Percentiles rank a stretch among this genome's conserved stretches.
Evolutionary conservation across 2,113 vertebrate species (phyloP).

Genomic region (Oxyruncus cristatus): DNA sequence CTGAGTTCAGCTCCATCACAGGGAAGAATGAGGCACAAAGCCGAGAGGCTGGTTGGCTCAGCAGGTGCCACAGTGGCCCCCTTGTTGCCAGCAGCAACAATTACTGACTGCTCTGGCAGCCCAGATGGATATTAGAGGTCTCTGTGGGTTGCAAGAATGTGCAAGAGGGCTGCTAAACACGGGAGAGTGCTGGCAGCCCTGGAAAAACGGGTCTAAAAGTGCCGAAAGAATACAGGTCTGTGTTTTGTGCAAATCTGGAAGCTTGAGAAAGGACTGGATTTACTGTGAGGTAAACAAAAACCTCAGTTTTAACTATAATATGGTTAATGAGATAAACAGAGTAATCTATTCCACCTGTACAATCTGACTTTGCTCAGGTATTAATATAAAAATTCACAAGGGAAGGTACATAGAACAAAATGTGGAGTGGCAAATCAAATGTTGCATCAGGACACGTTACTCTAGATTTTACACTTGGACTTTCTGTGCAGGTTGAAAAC

Average conservation of each 20-base stretch:
- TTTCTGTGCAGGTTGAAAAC: not conserved
- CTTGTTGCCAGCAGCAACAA: constrained; percentile 21
- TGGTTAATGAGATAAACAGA: too few relatives aligned
- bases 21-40: not conserved
- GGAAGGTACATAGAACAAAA: not conserved
- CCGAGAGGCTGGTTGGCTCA: not conserved
- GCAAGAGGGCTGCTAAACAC: not conserved
- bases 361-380: not conserved
- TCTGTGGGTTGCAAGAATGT: not conserved
- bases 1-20: not conserved
- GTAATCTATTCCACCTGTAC: accelerated
- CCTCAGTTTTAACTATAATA: not conserved
- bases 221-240: not conserved
- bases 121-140: not conserved
- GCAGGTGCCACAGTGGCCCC: not conserved
- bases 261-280: not conserved
- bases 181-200: not conserved
- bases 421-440: not conserved
- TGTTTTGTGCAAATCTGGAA: not conserved
- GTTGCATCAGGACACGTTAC: not conserved
- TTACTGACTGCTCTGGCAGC: not conserved
- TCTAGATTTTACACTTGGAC: not conserved
- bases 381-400: not conserved
- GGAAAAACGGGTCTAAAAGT: not conserved
- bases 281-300: not conserved